Conservation (phyloP, 2,113 vertebrate species). For the Neoarius graeffei region DNA sequence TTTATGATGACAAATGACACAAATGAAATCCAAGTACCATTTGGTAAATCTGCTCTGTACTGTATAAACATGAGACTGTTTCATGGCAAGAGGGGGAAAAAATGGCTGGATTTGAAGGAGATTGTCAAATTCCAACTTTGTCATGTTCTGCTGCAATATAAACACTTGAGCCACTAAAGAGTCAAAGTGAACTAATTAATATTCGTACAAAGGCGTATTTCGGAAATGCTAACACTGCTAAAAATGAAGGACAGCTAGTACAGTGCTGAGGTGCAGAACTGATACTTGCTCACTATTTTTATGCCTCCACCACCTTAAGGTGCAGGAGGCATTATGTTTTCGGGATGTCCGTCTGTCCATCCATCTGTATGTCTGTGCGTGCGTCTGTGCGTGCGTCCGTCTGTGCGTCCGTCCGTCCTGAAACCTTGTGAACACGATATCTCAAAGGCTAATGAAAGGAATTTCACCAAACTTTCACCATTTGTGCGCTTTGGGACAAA, state of each 20-base stretch:
- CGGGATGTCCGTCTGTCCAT: no score
- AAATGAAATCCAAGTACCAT: slow-evolving; percentile 45
- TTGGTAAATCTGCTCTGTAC: slow-evolving; percentile 35
- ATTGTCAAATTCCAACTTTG: slow-evolving; percentile 14
- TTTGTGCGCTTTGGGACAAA: no score
- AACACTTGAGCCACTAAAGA: slow-evolving; percentile 15
- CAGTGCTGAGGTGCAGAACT: neutral
- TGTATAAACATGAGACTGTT: slow-evolving; percentile 32
- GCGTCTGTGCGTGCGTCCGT: no score
- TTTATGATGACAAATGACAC: slow-evolving; percentile 51
- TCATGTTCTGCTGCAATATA: slow-evolving; percentile 27
- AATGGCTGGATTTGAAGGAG: slow-evolving; percentile 26
- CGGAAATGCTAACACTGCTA: slow-evolving; percentile 9
- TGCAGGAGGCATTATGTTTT: no score
- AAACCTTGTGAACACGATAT: no score
- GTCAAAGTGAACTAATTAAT: slow-evolving; percentile 18
- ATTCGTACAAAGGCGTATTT: neutral
- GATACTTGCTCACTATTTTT: neutral
- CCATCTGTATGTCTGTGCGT: no score
- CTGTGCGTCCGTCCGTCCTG: no score
- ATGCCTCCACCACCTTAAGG: no score
- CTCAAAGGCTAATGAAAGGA: no score
- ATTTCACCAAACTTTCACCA: no score
- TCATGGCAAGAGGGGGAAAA: neutral
- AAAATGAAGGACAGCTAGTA: neutral